These are phyloP conservation scores for Stenichneumon culpator DNA, from an alignment of 2,888 invertebrate genomes.

Conservation along the genomic window DNA sequence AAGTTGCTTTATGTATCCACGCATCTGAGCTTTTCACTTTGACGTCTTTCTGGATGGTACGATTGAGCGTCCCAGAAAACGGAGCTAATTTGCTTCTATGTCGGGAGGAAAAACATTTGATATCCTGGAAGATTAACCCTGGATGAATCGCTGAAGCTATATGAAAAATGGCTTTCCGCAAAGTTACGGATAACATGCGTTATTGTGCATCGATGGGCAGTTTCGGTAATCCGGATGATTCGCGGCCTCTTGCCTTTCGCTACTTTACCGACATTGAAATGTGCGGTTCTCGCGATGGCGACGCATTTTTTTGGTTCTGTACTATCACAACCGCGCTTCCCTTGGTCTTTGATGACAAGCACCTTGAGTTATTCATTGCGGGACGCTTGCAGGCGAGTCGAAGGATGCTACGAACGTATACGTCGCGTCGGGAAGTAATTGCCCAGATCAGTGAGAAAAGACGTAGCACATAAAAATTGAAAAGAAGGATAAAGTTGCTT, in stretches of 20 bases:
- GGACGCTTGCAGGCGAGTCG: background rate
- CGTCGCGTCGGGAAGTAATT: constrained; percentile 5
- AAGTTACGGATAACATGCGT: too few species aligned
- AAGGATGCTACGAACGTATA: background rate
- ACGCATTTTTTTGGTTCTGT: too few species aligned
- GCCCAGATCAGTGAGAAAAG: constrained; percentile 22
- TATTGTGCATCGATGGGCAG: background rate
- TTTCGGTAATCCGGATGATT: background rate
- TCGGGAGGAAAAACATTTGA: background rate
- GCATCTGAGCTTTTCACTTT: constrained; percentile 8
- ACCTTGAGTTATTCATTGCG: constrained; percentile 1
- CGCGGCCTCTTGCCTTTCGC: background rate
- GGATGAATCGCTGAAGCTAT: too few species aligned
- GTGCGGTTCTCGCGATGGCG: too few species aligned
- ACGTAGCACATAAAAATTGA: background rate
- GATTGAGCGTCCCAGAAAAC: background rate
- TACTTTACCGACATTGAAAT: background rate
- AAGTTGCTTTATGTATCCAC: constrained; percentile 1
- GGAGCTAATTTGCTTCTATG: background rate
- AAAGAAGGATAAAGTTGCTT: constrained; percentile 17
- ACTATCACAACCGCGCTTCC: background rate
- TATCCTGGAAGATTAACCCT: background rate
- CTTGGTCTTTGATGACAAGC: background rate
- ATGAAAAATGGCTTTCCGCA: too few species aligned
- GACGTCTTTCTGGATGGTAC: background rate